Base-by-base conservation (phyloP, 2,113 vertebrate genomes). In the Odobenus rosmarus region DNA sequence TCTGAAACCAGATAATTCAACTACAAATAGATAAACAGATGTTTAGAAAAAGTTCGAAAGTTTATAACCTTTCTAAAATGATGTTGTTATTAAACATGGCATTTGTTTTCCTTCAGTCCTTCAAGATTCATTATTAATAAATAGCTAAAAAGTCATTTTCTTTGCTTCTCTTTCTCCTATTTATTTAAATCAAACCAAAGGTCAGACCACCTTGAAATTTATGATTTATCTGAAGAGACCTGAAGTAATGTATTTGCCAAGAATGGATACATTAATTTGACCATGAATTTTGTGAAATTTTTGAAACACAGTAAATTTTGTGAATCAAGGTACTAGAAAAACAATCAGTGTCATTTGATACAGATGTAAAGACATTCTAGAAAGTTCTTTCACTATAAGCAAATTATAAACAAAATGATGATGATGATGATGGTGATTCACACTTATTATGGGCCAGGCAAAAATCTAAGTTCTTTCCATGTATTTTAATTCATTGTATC, bases 91-190 rank as follows among this genome's bases (percentile, higher is more conserved):
- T 72, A 67, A 71, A 62, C 11, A 49, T 69, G 26, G 1, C 3
- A 59, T 89, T 82, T 71, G 15, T 19, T 71, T 94, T 57, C 16
- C 16, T 95, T 93, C 91, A n/a, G n/a, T n/a, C n/a, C n/a, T n/a
- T n/a, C n/a, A n/a, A n/a, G n/a, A n/a, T n/a, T n/a, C 12, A 61
- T 72, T 72, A 53, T n/a, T 49, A 72, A 77, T 79, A 64, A 90
- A 85, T 7, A 80, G 4, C 8, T 31, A 72, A 76, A 1, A 2
- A 76, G 53, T n/a, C 1, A 36, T 23, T 92, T 55, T 67, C 2
- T 71, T 79, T 93, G 14, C 49, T 31, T 90, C 4, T 3, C 5
- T 61, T 53, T 88, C 11, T 72, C 88, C 39, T 53, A 39, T 1
- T 96, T 87, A 64, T 88, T 59, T 67, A 39, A 77, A 80, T 46